Percentiles rank a stretch among this genome's conserved stretches.
Conservation (phyloP, 1,140 invertebrate genomes). For the Rhopalosiphum maidis region DNA sequence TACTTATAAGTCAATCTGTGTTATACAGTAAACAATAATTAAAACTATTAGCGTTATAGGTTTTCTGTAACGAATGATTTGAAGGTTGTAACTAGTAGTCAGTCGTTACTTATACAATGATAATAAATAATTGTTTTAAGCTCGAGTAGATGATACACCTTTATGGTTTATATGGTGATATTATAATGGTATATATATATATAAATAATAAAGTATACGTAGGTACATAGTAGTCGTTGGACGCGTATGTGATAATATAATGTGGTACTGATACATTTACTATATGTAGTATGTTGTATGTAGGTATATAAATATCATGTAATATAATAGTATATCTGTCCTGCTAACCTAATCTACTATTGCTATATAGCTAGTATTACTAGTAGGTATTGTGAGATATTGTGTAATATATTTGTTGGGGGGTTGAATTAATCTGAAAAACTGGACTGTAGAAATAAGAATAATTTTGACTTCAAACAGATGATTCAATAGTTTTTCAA, state of each 20-base stretch:
- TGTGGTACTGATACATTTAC: no score
- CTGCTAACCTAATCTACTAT: not conserved
- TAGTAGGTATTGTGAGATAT: not conserved
- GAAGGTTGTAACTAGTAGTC: not conserved
- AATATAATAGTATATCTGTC: no score
- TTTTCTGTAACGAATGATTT: not conserved
- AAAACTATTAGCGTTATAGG: not conserved
- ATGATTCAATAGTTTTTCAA: not conserved
- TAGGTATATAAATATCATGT: no score
- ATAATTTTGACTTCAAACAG: not conserved
- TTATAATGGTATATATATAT: not conserved
- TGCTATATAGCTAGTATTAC: not conserved
- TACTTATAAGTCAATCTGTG: not conserved
- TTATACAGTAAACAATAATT: not conserved
- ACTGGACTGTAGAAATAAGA: not conserved
- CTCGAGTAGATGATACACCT: not conserved
- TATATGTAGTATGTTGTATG: no score
- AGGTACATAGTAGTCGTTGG: no score
- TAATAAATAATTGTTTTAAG: no score
- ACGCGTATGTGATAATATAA: no score
- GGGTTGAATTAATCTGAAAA: not conserved
- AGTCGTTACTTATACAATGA: not conserved
- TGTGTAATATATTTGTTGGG: not conserved
- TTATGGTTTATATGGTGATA: not conserved
- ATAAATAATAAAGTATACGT: not conserved